Evolutionary conservation across 2,797 vertebrate species (phyloP), one percentile per base, ranked within the genome.

Genomic region (Microchirus variegatus): DNA sequence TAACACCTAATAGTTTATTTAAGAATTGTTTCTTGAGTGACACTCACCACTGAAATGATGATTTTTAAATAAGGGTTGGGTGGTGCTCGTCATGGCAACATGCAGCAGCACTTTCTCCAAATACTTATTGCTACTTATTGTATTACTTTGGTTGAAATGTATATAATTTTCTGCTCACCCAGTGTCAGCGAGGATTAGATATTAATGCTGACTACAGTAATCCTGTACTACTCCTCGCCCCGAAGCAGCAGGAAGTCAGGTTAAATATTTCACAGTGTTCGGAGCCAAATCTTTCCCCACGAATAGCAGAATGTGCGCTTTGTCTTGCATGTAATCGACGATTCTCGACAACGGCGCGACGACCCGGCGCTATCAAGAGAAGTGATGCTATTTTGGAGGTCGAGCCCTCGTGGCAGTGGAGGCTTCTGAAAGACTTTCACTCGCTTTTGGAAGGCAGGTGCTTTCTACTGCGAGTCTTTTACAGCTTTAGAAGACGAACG

Each of bases 211-310:
- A 88, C 82, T 64, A 56, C 63, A 72, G 80, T 48, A 75, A 74
- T 78, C 75, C 47, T 44, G 37, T 40, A 42, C 40, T 70, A 71
- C 59, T 72, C 57, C 70, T 83, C 80, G 60, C 70, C 70, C 52
- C 48, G 59, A 31, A 75, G 60, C 73, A 70, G 83, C 90, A 91
- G 88, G 86, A 89, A 84, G 77, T 63, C 58, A 67, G 88, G 89
- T 93, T 93, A 92, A 93, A 92, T 76, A 91, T 94, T 92, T 87
- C 75, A 70, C 41, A 13, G 40, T 55, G 62, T 49, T 46, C 76
- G 53, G 62, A 44, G 46, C 47, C 22, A 5, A 71, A 48, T 53
- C 43, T 50, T 53, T 63, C 40, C 67, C 47, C 26, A 17, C 9
- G 74, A 76, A 55, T 31, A 63, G 68, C 49, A 74, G 62, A 53